Base-by-base conservation (phyloP, 2,888 invertebrate genomes). In the Choreutis nemorana region DNA sequence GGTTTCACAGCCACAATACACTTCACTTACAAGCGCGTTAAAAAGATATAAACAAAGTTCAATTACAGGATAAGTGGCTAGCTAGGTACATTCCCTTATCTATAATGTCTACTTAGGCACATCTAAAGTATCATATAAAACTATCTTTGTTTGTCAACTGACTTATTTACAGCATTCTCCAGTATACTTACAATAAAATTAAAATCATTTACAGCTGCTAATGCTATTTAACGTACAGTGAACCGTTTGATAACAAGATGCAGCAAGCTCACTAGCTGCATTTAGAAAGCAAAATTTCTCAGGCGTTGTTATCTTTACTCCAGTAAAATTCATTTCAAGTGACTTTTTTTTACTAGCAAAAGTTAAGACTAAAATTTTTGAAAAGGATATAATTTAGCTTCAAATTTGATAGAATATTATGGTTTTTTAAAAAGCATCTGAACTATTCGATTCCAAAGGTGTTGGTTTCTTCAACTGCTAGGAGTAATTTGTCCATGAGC, bases 371-470 rank as follows among this genome's bases (percentile, higher is more conserved):
- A n/a, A n/a, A n/a, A n/a, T n/a, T n/a, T n/a, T n/a, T n/a, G n/a
- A n/a, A n/a, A n/a, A n/a, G n/a, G n/a, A n/a, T n/a, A n/a, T n/a
- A n/a, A n/a, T n/a, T n/a, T n/a, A n/a, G n/a, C n/a, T n/a, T n/a
- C n/a, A n/a, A n/a, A n/a, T n/a, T n/a, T n/a, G n/a, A n/a, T n/a
- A n/a, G n/a, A n/a, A n/a, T n/a, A n/a, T n/a, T n/a, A n/a, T n/a
- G n/a, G n/a, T n/a, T n/a, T n/a, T n/a, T n/a, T n/a, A n/a, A n/a
- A n/a, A n/a, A n/a, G n/a, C n/a, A n/a, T n/a, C n/a, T n/a, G n/a
- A n/a, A n/a, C n/a, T n/a, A 94, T 75, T 97, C 96, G 52, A 97
- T 97, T 52, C 96, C 95, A 68, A 96, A 97, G 2, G 95, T 95
- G 66, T 93, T 94, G 14, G 96, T 96, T 67, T 97, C 97, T 62